A percentile compares a stretch with the other conserved stretches of the same genome.
Conservation (phyloP, 2,113 vertebrate genomes). For the Leptocoma aspasia region DNA sequence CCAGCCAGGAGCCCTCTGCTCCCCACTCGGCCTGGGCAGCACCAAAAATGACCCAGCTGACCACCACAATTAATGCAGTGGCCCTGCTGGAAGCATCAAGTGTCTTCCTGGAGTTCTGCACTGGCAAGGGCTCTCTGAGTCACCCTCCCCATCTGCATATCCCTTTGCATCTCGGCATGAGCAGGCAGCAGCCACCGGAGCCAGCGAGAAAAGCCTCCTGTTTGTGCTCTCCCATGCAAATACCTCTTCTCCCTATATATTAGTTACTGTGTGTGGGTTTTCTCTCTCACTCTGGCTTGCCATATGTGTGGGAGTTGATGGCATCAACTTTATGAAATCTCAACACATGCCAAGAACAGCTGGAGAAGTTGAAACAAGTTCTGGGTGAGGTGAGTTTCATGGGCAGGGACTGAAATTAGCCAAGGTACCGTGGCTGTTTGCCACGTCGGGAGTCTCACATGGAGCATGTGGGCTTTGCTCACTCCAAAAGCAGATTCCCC, state of each 20-base stretch:
- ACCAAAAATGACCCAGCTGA: neutral
- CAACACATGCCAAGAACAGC: slow-evolving; percentile 73
- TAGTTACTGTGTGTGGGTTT: slow-evolving; percentile 56
- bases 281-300: slow-evolving; percentile 65
- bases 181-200: neutral
- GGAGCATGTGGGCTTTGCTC: neutral
- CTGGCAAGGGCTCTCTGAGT: neutral
- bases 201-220: neutral
- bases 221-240: slow-evolving; percentile 60
- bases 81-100: neutral
- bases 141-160: neutral
- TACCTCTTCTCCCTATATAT: slow-evolving; percentile 63
- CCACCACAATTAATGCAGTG: neutral
- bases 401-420: slow-evolving; percentile 74
- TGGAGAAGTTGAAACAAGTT: slow-evolving; percentile 84
- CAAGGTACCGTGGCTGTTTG: slow-evolving; percentile 63
- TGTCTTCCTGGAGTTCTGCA: neutral
- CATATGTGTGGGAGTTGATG: slow-evolving; percentile 76
- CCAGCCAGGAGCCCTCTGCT: neutral
- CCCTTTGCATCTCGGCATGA: slow-evolving; percentile 21
- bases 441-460: slow-evolving; percentile 60
- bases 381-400: slow-evolving; percentile 85
- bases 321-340: slow-evolving; percentile 74
- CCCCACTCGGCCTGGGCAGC: neutral
- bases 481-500: neutral